Percentiles rank a stretch among this genome's conserved stretches.
These are phyloP conservation scores for Aphyosemion australe DNA, from an alignment of 2,113 vertebrate species.

Conservation along the genomic window DNA sequence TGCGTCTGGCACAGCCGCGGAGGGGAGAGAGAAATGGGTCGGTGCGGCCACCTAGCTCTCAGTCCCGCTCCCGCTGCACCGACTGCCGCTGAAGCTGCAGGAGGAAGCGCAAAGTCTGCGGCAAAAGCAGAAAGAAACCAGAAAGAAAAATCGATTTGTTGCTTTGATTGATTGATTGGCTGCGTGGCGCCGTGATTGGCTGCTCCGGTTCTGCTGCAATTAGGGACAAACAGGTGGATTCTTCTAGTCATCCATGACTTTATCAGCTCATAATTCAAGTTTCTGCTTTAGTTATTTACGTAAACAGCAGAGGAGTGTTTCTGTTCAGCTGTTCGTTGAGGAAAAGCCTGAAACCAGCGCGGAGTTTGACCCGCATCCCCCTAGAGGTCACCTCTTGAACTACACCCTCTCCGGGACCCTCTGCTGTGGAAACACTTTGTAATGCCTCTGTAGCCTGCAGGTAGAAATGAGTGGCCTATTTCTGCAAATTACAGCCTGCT, in stretches of 20 bases:
- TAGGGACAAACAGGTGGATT: constrained; percentile 3
- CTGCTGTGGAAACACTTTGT: constrained; percentile 42
- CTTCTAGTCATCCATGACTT: too few relatives aligned
- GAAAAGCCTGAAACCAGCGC: constrained; percentile 29
- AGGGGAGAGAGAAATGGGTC: constrained; percentile 49
- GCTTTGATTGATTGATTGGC: constrained; percentile 46
- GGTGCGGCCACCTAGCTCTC: constrained; percentile 73
- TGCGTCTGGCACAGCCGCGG: constrained; percentile 45
- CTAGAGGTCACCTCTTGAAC: constrained; percentile 37
- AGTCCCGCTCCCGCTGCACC: constrained; percentile 23
- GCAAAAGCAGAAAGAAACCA: constrained; percentile 2
- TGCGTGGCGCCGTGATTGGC: constrained; percentile 44
- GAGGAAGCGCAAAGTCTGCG: not conserved
- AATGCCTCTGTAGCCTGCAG: constrained; percentile 43
- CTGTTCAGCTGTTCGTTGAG: too few relatives aligned
- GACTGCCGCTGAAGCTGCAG: constrained; percentile 22
- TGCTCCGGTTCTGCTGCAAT: constrained; percentile 18
- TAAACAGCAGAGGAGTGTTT: too few relatives aligned
- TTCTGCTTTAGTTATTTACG: too few relatives aligned
- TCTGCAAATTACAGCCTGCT: constrained; percentile 58
- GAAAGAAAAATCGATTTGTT: constrained; percentile 14
- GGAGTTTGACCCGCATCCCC: constrained; percentile 29
- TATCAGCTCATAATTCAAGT: too few relatives aligned
- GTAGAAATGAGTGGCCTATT: constrained; percentile 24
- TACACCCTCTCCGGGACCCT: constrained; percentile 24